Base-by-base conservation (phyloP, 2,797 vertebrate species). In the Menidia menidia region DNA sequence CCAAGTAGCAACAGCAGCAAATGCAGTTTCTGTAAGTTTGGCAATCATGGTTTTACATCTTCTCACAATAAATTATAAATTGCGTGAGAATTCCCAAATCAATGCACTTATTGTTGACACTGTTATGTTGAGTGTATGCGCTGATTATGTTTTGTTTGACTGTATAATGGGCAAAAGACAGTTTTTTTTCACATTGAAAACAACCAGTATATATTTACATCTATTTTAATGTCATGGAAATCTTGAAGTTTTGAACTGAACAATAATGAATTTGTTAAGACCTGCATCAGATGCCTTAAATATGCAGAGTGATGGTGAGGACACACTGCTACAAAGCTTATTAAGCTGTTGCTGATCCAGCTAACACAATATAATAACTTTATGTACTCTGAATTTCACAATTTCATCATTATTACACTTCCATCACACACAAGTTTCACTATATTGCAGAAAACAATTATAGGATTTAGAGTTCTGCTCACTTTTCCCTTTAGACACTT, bases 401-500 rank as follows among this genome's bases (percentile, higher is more conserved):
- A 33, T 18, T 48, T 52, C 19, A 64, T 42, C 1, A n/a, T 45
- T 19, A 30, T 51, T 51, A 48, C 30, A n/a, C 19, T 16, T 45
- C 42, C 50, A 16, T 50, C 35, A 18, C 14, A 1, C 53, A 32
- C n/a, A 60, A 53, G 44, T 47, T 13, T 8, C 25, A 6, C 45
- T 31, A 43, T 13, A 14, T 14, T 55, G 9, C 8, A 61, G 13
- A 58, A 69, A 67, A 45, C 62, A 1, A 43, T 42, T 8, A 53
- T 31, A 56, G 14, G 45, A 32, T 52, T 51, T 15, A 30, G 42
- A 47, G 25, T 41, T 68, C 8, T 48, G 41, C 6, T 42, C 5
- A 2, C 5, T 65, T 71, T 54, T 57, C 15, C 13, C 64, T 5
- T 66, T n/a, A 77, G 32, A 61, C 15, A 41, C 33, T 25, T 15